phyloP scores from a whole-genome alignment of 2,888 invertebrate species.

The Chromoteleia sp. region DNA sequence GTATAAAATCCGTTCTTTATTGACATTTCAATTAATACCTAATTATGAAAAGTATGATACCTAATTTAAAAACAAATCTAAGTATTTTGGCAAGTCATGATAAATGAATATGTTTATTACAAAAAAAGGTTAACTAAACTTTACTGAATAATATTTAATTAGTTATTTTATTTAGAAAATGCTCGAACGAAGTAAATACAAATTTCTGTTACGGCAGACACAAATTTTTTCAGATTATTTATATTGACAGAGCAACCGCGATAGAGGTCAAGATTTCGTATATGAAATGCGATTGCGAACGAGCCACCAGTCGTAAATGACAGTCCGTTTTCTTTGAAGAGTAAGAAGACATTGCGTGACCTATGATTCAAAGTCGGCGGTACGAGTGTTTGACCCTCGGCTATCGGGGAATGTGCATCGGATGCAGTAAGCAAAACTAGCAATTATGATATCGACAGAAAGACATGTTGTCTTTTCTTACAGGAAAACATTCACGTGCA shows the following conservation, averaged over 20 bases:
- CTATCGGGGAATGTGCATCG: conserved; percentile 76
- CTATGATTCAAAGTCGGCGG: conserved; percentile 75
- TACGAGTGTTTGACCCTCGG: conserved; percentile 72
- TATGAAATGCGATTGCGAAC: conserved; percentile 44
- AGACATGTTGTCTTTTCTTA: conserved; percentile 64
- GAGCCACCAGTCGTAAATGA: conserved; percentile 77
- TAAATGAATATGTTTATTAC: too few relatives aligned
- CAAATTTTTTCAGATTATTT: not conserved
- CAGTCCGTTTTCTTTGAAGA: conserved; percentile 74
- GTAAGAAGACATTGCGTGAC: conserved; percentile 73
- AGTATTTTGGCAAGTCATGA: too few relatives aligned
- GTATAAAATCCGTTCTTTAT: conserved; percentile 33
- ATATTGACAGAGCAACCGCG: conserved; percentile 1
- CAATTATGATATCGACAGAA: conserved; percentile 80
- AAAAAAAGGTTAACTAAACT: too few relatives aligned
- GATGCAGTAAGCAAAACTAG: conserved; percentile 79
- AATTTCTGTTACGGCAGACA: not conserved
- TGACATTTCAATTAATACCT: conserved; percentile 3
- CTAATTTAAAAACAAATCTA: too few relatives aligned
- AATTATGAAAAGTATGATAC: not conserved
- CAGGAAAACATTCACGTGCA: conserved; percentile 49
- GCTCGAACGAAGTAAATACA: not conserved
- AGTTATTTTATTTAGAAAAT: too few relatives aligned
- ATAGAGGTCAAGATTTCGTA: conserved; percentile 33
- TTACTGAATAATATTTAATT: too few relatives aligned